Percentiles rank a stretch among this genome's conserved stretches.
Conservation (phyloP, 2,888 invertebrate genomes). For the Heliconius aoede region DNA sequence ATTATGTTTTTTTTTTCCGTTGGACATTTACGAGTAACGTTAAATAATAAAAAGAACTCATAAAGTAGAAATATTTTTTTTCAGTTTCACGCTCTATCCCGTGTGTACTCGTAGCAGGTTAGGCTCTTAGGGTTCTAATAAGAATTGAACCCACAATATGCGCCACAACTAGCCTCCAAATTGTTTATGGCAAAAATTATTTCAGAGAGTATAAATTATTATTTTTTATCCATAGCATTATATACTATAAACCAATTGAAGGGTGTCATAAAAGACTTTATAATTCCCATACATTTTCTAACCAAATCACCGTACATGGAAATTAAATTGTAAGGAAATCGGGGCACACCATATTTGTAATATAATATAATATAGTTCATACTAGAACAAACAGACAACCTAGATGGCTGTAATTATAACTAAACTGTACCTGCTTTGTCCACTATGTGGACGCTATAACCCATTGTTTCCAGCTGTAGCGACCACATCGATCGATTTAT, state of each 20-base stretch:
- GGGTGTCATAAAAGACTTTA: neutral
- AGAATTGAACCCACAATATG: no score
- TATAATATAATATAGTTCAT: slow-evolving; percentile 25
- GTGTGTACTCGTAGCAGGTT: no score
- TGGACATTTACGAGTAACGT: slow-evolving; percentile 69
- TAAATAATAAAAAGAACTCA: neutral
- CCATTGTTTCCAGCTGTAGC: slow-evolving; percentile 75
- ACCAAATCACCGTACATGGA: slow-evolving; percentile 13
- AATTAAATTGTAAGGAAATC: slow-evolving; percentile 26
- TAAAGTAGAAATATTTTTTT: neutral
- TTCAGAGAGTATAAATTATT: neutral
- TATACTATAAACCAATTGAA: slow-evolving; percentile 5
- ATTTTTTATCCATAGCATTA: neutral
- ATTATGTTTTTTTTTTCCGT: slow-evolving; percentile 59
- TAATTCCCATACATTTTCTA: neutral
- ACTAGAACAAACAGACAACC: slow-evolving; percentile 60
- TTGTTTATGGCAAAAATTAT: neutral
- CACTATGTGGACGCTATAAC: slow-evolving; percentile 76
- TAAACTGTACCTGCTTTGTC: slow-evolving; percentile 78
- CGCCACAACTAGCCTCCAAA: neutral
- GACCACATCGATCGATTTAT: slow-evolving; percentile 59
- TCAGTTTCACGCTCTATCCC: no score
- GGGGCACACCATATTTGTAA: slow-evolving; percentile 35
- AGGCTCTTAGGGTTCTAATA: no score
- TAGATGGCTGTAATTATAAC: slow-evolving; percentile 75